Evolutionary conservation across 1,140 invertebrate species (phyloP).

Genomic region (Drosophila athabasca): DNA sequence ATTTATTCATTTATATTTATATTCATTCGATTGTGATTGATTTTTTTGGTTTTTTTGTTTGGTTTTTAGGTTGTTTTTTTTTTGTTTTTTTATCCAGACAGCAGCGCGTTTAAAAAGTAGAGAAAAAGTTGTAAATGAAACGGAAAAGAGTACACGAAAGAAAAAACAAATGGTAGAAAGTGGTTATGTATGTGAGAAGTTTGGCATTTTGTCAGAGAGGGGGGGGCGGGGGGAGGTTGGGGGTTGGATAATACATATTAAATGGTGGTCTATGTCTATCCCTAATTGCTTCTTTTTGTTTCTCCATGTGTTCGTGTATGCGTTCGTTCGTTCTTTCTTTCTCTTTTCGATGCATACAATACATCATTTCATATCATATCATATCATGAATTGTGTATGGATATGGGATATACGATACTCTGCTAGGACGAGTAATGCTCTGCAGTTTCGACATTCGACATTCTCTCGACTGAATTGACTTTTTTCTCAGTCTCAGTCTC

Average conservation of each 20-base stretch:
- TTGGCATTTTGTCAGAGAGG: conserved; percentile 38
- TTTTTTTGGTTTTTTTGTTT: conserved; percentile 11
- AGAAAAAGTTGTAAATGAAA: conserved; percentile 79
- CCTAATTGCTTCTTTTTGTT: no score
- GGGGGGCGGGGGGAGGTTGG: no score
- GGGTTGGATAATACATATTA: no score
- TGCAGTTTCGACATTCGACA: background rate
- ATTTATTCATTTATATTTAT: conserved; percentile 35
- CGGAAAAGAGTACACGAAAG: conserved; percentile 71
- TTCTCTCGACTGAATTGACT: background rate
- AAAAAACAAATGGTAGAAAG: conserved; percentile 64
- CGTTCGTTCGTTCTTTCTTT: no score
- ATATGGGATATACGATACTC: conserved; percentile 7
- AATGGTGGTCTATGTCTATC: no score
- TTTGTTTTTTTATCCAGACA: conserved; percentile 62
- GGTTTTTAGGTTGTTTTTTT: conserved; percentile 16
- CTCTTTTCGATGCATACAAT: background rate
- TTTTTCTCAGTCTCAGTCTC: no score
- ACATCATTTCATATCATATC: no score
- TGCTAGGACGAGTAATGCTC: background rate
- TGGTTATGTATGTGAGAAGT: conserved; percentile 68
- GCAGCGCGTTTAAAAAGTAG: conserved; percentile 76
- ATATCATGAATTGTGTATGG: background rate
- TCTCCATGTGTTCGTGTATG: no score
- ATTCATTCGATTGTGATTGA: conserved; percentile 23